Conservation (phyloP, 2,113 vertebrate species). For the Neomonachus schauinslandi region DNA sequence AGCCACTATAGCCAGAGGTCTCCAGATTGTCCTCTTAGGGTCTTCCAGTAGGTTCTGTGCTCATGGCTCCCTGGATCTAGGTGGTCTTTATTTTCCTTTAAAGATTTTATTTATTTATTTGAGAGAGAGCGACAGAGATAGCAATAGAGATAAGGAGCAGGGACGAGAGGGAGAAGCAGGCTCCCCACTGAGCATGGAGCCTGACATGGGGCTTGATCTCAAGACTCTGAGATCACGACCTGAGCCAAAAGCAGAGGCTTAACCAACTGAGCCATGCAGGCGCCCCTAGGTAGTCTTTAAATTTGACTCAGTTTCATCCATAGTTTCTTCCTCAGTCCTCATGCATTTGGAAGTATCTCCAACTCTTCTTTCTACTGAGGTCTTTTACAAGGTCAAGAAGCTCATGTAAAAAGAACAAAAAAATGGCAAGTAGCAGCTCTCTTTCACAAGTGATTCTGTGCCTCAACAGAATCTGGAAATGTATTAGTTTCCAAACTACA, state of each 20-base stretch:
- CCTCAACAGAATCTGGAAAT: neutral
- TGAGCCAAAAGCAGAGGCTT: neutral
- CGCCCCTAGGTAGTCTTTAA: fast-evolving
- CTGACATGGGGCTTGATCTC: neutral
- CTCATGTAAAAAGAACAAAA: neutral
- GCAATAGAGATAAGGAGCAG: neutral
- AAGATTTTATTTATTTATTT: neutral
- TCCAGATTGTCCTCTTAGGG: neutral
- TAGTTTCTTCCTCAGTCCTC: neutral
- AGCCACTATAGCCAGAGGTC: neutral
- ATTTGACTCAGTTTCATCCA: neutral
- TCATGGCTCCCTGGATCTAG: neutral
- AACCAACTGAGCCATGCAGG: neutral
- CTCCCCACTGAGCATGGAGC: neutral
- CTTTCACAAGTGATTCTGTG: neutral
- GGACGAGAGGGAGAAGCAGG: neutral
- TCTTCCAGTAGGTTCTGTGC: fast-evolving
- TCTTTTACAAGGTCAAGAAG: neutral
- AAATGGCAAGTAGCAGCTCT: neutral
- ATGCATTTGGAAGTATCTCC: neutral
- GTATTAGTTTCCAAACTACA: neutral
- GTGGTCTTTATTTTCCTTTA: neutral
- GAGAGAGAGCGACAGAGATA: too few species aligned
- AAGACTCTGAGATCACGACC: neutral
- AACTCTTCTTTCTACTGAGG: neutral